A percentile compares a stretch with the other conserved stretches of the same genome.
Conservation (phyloP, 1,140 invertebrate species). For the Phymorhynchus buccinoides region DNA sequence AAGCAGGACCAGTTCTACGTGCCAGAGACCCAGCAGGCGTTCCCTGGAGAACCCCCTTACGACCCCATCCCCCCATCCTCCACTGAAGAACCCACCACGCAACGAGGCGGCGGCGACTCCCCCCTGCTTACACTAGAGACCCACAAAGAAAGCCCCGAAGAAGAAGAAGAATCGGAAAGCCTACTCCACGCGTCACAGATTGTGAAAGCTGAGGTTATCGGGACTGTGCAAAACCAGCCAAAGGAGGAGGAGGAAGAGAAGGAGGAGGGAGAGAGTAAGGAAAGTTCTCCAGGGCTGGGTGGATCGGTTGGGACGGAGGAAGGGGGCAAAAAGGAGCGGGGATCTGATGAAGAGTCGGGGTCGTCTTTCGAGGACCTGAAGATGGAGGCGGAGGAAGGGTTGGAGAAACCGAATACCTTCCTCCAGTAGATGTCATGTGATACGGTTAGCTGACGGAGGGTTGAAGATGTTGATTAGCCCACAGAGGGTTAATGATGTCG, state of each 20-base stretch:
- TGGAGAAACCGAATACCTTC: not conserved
- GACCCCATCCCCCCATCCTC: not conserved
- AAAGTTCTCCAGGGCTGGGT: not conserved
- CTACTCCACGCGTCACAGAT: constrained; percentile 18
- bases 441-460: no score
- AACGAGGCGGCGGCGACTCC: not conserved
- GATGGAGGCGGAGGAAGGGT: constrained; percentile 37
- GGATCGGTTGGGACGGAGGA: not conserved
- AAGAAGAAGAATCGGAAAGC: no score
- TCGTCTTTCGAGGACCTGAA: constrained; percentile 58
- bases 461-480: no score
- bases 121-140: no score
- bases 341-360: constrained; percentile 42
- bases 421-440: not conserved
- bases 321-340: not conserved
- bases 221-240: not conserved
- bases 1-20: constrained; percentile 75
- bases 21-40: constrained; percentile 56
- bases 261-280: constrained; percentile 20
- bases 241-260: constrained; percentile 8
- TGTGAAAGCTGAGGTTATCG: not conserved
- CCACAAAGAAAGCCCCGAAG: constrained; percentile 10
- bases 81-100: constrained; percentile 12
- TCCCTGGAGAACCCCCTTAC: constrained; percentile 12
- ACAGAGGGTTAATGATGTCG: no score